Evolutionary conservation across 2,113 vertebrate species (phyloP).

Genomic region (Labeo rohita): DNA sequence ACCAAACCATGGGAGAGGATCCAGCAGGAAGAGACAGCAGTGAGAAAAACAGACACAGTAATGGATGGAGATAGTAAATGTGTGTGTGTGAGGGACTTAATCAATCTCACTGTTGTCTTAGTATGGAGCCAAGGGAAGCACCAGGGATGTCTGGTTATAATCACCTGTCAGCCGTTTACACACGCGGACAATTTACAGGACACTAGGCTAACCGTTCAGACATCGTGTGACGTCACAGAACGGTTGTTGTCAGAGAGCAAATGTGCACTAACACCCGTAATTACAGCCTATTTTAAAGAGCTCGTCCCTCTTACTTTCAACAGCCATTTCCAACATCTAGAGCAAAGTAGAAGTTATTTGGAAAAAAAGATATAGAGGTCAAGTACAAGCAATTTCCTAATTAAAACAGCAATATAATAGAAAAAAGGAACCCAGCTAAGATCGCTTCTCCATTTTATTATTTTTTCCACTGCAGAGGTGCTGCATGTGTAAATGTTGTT

Average conservation of each 20-base stretch:
- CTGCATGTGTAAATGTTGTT: conserved; percentile 27
- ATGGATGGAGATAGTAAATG: conserved; percentile 27
- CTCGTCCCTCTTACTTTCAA: not conserved
- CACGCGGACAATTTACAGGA: conserved; percentile 2
- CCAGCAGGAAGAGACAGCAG: not conserved
- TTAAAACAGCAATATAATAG: conserved; percentile 15
- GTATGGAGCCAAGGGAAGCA: conserved; percentile 32
- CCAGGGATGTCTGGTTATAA: conserved; percentile 41
- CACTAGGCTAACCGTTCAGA: not conserved
- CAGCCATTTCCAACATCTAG: not conserved
- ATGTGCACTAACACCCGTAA: not conserved
- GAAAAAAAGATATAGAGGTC: conserved; percentile 11
- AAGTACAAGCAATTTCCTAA: conserved; percentile 16
- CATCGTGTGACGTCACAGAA: not conserved
- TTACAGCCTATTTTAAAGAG: conserved; percentile 14
- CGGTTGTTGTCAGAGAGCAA: not conserved
- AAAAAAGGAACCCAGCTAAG: conserved; percentile 18
- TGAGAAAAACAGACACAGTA: not conserved
- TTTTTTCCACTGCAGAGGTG: conserved; percentile 32
- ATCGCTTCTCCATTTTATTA: conserved; percentile 11
- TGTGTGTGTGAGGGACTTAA: not conserved
- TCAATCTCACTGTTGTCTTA: conserved; percentile 38
- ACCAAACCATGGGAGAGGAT: not conserved
- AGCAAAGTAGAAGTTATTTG: conserved; percentile 20
- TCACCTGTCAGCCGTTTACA: conserved; percentile 35